A percentile compares a stretch with the other conserved stretches of the same genome.
Conservation (phyloP, 2,113 vertebrate species). For the Gymnocephalus cernua region DNA sequence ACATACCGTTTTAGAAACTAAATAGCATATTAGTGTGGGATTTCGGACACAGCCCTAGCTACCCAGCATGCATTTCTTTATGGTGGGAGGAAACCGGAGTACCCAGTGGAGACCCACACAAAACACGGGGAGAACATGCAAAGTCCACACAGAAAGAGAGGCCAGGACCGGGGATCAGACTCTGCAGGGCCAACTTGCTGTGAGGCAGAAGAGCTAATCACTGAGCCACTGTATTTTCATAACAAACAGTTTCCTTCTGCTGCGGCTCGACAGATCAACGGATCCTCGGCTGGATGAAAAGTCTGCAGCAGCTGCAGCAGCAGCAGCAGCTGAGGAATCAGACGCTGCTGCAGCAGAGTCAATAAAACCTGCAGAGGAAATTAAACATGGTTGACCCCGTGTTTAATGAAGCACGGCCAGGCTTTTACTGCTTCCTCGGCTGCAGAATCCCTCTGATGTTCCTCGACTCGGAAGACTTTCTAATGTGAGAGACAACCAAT, state of each 20-base stretch:
- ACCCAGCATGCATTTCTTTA: too few species aligned
- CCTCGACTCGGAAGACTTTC: background rate
- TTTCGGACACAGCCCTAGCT: too few species aligned
- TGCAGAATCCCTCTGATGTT: background rate
- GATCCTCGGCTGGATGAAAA: constrained; percentile 1
- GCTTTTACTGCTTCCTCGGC: constrained; percentile 9
- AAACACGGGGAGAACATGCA: too few species aligned
- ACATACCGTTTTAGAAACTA: too few species aligned
- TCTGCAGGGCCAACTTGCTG: too few species aligned
- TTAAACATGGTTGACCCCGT: constrained; percentile 27
- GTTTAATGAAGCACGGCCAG: constrained; percentile 34
- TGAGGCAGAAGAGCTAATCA: too few species aligned
- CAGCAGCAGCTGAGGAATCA: constrained; percentile 4
- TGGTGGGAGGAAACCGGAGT: too few species aligned
- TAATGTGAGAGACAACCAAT: background rate
- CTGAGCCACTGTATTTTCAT: too few species aligned
- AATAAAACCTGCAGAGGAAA: constrained; percentile 34
- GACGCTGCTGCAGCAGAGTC: constrained; percentile 2
- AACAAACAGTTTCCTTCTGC: background rate
- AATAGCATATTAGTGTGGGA: too few species aligned
- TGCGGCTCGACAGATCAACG: background rate
- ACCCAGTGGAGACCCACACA: too few species aligned
- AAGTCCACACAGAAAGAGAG: too few species aligned
- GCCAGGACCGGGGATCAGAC: too few species aligned
- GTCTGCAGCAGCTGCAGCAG: background rate